These are phyloP conservation scores for Anoplopoma fimbria DNA, from an alignment of 2,113 vertebrate genomes.

Conservation along the genomic window DNA sequence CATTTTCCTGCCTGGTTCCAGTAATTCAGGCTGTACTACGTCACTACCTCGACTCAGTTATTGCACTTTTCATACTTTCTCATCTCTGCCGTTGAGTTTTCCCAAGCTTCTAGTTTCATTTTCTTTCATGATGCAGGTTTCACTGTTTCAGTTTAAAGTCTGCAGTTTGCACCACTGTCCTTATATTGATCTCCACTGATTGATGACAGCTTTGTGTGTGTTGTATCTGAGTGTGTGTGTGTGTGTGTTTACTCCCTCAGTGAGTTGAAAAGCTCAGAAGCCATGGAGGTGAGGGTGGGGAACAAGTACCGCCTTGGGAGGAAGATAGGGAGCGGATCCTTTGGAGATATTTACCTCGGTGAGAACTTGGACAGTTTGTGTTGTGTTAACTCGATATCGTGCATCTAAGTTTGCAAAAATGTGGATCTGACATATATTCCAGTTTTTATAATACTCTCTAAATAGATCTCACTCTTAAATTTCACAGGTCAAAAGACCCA, in stretches of 20 bases:
- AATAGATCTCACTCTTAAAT: not conserved
- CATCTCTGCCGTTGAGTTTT: not conserved
- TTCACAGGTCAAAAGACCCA: not conserved
- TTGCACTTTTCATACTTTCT: constrained; percentile 18
- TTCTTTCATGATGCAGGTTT: constrained; percentile 25
- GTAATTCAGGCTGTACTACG: constrained; percentile 26
- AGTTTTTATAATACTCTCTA: not conserved
- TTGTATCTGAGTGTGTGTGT: constrained; percentile 37
- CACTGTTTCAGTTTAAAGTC: constrained; percentile 22
- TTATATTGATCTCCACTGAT: constrained; percentile 66
- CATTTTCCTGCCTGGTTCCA: constrained; percentile 11
- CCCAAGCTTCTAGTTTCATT: constrained; percentile 9
- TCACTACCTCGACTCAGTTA: constrained; percentile 27
- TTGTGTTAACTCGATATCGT: not conserved
- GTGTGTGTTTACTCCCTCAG: constrained; percentile 58
- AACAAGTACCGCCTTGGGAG: constrained; percentile 97
- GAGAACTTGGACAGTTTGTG: constrained; percentile 27
- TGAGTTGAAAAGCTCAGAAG: constrained; percentile 60
- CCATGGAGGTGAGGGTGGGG: constrained; percentile 97
- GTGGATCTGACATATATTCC: not conserved
- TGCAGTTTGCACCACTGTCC: constrained; percentile 66
- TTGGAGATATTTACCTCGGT: constrained; percentile 98
- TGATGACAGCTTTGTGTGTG: constrained; percentile 56
- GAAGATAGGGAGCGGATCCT: constrained; percentile 97
- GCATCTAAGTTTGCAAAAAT: not conserved